Conservation (phyloP, 2,888 invertebrate species). For the Nemotelus nigrinus region DNA sequence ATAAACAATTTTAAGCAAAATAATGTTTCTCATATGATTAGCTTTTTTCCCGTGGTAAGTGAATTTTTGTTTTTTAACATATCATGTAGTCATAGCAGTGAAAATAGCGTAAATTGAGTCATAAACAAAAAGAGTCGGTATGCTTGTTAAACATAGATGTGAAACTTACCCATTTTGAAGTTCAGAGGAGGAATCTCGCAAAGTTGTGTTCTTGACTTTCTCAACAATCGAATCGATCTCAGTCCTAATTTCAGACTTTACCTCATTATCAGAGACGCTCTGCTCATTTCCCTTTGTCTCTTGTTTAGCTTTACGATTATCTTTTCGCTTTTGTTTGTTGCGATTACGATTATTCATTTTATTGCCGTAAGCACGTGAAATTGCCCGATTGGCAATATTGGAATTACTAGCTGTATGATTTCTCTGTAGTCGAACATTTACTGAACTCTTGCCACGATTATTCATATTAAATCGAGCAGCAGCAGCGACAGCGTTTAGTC, state of each 20-base stretch:
- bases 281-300: slow-evolving; percentile 11
- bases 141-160: too few species aligned
- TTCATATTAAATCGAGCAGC: slow-evolving; percentile 34
- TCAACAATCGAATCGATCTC: slow-evolving; percentile 50
- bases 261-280: neutral
- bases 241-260: slow-evolving; percentile 50
- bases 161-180: slow-evolving; percentile 54
- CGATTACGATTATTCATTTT: slow-evolving; percentile 52
- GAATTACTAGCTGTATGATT: slow-evolving; percentile 49
- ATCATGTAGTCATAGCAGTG: too few species aligned
- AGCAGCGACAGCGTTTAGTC: slow-evolving; percentile 45
- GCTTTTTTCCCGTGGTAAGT: too few species aligned
- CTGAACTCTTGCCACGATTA: slow-evolving; percentile 48
- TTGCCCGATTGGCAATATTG: slow-evolving; percentile 50
- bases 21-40: too few species aligned
- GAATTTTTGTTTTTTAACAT: too few species aligned
- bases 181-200: slow-evolving; percentile 50
- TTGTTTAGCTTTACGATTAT: slow-evolving; percentile 46
- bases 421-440: slow-evolving; percentile 52
- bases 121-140: too few species aligned
- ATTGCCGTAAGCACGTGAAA: slow-evolving; percentile 51
- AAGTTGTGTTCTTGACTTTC: slow-evolving; percentile 46
- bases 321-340: slow-evolving; percentile 49
- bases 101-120: too few species aligned
- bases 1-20: too few species aligned